These are phyloP conservation scores for Emmelina monodactyla DNA, from an alignment of 2,888 invertebrate genomes.

Conservation along the genomic window DNA sequence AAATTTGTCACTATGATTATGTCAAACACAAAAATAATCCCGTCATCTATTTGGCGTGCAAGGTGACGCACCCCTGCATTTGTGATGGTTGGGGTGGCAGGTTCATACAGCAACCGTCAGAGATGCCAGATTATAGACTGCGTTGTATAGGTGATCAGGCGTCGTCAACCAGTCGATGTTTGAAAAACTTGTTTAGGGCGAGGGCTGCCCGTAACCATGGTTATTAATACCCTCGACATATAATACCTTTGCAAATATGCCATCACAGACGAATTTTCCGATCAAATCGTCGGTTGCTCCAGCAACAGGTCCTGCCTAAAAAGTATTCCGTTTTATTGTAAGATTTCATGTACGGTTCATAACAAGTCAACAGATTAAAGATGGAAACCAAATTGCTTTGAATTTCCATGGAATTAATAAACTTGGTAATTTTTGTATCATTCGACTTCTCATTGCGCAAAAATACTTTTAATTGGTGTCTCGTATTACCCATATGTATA, in stretches of 20 bases:
- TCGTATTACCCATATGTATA: no score
- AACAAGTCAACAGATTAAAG: no score
- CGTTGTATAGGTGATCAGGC: slow-evolving; percentile 56
- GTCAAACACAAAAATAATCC: slow-evolving; percentile 67
- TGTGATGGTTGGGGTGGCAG: slow-evolving; percentile 17
- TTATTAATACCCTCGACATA: slow-evolving; percentile 44
- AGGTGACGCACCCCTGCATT: slow-evolving; percentile 42
- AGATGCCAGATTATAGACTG: slow-evolving; percentile 50
- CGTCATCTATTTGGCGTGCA: slow-evolving; percentile 58
- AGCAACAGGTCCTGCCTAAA: slow-evolving; percentile 60
- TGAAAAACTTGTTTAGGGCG: slow-evolving; percentile 43
- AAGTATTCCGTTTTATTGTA: slow-evolving; percentile 23
- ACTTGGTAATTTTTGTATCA: no score
- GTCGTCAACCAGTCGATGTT: slow-evolving; percentile 45
- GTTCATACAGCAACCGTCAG: slow-evolving; percentile 34
- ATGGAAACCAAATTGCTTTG: no score
- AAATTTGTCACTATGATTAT: slow-evolving; percentile 66
- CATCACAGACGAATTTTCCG: slow-evolving; percentile 25
- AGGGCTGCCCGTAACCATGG: slow-evolving; percentile 52
- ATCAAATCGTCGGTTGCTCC: slow-evolving; percentile 27
- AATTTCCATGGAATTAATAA: no score
- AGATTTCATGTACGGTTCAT: no score
- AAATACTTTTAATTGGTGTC: no score
- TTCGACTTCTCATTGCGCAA: no score
- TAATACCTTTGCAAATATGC: slow-evolving; percentile 32